These are phyloP conservation scores for Carlito syrichta DNA, from an alignment of 2,113 vertebrate species.

Conservation along the genomic window DNA sequence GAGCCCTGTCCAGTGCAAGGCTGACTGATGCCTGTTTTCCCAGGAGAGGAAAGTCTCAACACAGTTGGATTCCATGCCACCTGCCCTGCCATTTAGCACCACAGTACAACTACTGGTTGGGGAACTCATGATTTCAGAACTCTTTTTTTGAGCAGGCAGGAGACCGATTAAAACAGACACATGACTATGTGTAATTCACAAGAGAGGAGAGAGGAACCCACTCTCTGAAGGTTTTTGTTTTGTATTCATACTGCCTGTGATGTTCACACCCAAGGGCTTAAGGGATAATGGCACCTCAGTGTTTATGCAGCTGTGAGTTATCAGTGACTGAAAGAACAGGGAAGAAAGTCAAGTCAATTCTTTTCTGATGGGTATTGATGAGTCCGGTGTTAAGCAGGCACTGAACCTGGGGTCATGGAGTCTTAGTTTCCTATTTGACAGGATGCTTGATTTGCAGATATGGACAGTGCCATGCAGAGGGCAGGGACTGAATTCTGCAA, in stretches of 20 bases:
- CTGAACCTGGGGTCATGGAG: not conserved
- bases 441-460: not conserved
- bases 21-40: not conserved
- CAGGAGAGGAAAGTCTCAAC: not conserved
- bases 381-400: not conserved
- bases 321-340: not conserved
- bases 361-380: constrained; percentile 26
- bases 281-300: not conserved
- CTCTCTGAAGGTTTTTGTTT: not conserved
- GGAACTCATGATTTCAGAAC: not conserved
- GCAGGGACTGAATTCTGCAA: not conserved
- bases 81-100: not conserved
- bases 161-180: not conserved
- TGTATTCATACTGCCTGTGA: not conserved
- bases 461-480: not conserved
- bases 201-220: not conserved
- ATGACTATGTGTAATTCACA: not conserved
- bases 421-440: not conserved
- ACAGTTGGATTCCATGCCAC: not conserved
- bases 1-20: not conserved
- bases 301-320: not conserved
- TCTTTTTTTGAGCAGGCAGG: not conserved
- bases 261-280: not conserved
- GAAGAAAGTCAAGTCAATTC: constrained; percentile 3
- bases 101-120: not conserved